Percentiles rank a stretch among this genome's conserved stretches.
These are phyloP conservation scores for Lepilemur septentrionalis DNA, from an alignment of 2,797 vertebrate species.

Conservation along the genomic window DNA sequence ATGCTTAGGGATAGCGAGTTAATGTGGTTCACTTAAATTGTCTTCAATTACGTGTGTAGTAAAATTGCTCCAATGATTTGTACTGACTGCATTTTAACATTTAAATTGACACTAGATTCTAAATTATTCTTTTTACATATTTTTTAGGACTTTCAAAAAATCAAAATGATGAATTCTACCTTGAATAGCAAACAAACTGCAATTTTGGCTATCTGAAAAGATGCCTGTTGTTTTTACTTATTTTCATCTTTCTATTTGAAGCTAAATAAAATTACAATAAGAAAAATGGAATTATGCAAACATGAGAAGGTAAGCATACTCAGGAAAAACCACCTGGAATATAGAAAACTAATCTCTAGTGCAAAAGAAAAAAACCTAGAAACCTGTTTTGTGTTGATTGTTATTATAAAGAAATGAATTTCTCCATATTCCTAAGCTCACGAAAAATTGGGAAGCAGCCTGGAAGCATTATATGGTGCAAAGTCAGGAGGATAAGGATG, in stretches of 20 bases:
- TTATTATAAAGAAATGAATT: background rate
- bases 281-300: constrained; percentile 41
- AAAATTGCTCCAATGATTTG: background rate
- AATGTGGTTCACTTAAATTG: background rate
- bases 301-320: background rate
- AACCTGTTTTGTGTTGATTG: background rate
- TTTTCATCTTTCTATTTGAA: constrained; percentile 51
- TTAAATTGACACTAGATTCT: background rate
- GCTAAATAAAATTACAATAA: constrained; percentile 53
- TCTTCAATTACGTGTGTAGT: background rate
- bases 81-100: background rate
- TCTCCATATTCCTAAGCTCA: background rate
- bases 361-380: background rate
- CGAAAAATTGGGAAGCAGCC: background rate
- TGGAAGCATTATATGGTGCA: background rate
- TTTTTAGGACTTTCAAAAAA: constrained; percentile 36
- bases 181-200: constrained; percentile 41
- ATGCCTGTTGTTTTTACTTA: background rate
- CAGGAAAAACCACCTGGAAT: background rate
- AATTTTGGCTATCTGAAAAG: constrained; percentile 32
- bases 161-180: constrained; percentile 35
- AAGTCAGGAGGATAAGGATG: constrained; percentile 22
- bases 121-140: constrained; percentile 11
- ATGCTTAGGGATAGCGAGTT: background rate
- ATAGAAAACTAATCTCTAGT: constrained; percentile 18